Evolutionary conservation across 2,888 invertebrate species (phyloP).

Genomic region (Caenorhabditis sp.): DNA sequence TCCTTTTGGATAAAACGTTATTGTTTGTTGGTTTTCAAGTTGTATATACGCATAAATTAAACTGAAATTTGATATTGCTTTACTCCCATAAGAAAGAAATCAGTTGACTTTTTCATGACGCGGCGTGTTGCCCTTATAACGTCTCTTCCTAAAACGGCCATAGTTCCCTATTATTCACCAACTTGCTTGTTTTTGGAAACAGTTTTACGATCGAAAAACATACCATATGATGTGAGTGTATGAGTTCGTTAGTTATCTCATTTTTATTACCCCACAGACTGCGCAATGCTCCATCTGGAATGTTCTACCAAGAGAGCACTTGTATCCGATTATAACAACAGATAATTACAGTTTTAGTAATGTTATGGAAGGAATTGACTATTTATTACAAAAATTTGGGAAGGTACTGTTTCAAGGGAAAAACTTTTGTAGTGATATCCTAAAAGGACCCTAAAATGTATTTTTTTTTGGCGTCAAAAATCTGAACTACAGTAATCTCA

Average conservation of each 20-base stretch:
- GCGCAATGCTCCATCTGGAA: constrained; percentile 35
- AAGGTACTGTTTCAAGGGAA: constrained; percentile 17
- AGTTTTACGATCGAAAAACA: constrained; percentile 20
- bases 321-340: constrained; percentile 26
- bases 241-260: neutral
- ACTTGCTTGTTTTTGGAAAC: constrained; percentile 40
- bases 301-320: constrained; percentile 32
- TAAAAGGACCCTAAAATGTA: too few species aligned
- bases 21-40: constrained; percentile 35
- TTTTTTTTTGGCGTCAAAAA: too few species aligned
- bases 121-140: constrained; percentile 19
- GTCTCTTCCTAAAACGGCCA: constrained; percentile 25
- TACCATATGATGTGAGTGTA: constrained; percentile 29
- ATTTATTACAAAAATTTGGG: constrained; percentile 26
- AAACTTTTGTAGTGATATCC: too few species aligned
- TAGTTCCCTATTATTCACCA: constrained; percentile 32
- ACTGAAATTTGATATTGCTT: constrained; percentile 25
- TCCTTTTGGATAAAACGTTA: constrained; percentile 44
- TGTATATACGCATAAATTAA: constrained; percentile 39
- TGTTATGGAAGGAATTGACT: constrained; percentile 41
- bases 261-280: constrained; percentile 13
- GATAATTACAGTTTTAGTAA: constrained; percentile 29
- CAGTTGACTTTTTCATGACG: neutral
- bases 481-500: too few species aligned
- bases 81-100: neutral